Evolutionary conservation across 2,797 vertebrate species (phyloP).

Genomic region (Triplophysa yarkandensis): DNA sequence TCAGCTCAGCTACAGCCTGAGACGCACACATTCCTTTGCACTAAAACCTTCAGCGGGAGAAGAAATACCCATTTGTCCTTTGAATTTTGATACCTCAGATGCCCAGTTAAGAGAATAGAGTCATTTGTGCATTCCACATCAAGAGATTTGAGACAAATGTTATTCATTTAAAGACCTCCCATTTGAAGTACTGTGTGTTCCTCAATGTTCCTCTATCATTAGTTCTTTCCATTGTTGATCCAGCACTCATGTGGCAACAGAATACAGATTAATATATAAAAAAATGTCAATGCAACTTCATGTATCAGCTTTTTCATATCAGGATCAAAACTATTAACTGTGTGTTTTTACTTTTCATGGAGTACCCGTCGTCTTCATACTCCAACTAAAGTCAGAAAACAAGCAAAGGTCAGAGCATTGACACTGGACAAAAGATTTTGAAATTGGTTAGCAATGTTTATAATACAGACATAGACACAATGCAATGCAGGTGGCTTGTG

Average conservation of each 20-base stretch:
- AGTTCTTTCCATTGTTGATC: constrained; percentile 21
- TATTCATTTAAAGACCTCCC: constrained; percentile 10
- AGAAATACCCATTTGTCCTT: constrained; percentile 36
- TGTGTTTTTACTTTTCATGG: constrained; percentile 52
- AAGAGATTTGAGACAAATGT: constrained; percentile 11
- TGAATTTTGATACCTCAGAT: constrained; percentile 40
- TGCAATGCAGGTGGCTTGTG: constrained; percentile 40
- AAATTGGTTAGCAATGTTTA: background rate
- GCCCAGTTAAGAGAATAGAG: constrained; percentile 30
- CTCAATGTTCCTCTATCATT: constrained; percentile 16
- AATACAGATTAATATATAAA: constrained; percentile 1
- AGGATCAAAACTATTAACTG: constrained; percentile 56
- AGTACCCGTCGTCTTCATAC: constrained; percentile 43
- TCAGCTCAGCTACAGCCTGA: constrained; percentile 50
- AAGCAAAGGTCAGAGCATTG: constrained; percentile 34
- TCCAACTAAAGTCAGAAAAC: constrained; percentile 48
- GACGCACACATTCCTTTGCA: constrained; percentile 54
- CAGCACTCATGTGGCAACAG: background rate
- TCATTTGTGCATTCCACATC: constrained; percentile 25
- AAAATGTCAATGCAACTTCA: constrained; percentile 21
- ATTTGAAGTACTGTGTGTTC: constrained; percentile 7
- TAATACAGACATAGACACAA: background rate
- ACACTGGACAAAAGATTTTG: background rate
- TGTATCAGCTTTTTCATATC: constrained; percentile 44
- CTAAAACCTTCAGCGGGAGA: constrained; percentile 33